Conservation (phyloP, 2,797 vertebrate species). For the Pelobates cultripes region DNA sequence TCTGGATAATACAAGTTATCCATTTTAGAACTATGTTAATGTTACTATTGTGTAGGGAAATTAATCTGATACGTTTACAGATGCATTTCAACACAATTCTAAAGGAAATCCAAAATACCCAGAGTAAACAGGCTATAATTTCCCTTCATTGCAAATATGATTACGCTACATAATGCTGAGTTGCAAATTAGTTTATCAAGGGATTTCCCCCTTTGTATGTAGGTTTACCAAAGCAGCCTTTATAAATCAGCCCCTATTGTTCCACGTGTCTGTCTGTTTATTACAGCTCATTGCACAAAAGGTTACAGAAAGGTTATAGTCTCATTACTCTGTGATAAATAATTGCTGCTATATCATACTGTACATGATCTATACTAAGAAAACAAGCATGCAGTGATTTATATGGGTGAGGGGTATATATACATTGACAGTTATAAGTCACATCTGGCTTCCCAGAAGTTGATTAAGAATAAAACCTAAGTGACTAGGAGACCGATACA, state of each 20-base stretch:
- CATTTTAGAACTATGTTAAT: too few relatives aligned
- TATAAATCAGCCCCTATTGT: conserved; percentile 40
- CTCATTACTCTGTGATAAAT: conserved; percentile 14
- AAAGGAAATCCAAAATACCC: too few relatives aligned
- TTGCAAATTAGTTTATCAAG: conserved; percentile 23
- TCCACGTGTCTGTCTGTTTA: conserved; percentile 15
- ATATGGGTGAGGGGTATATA: too few relatives aligned
- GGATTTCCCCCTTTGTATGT: conserved; percentile 29
- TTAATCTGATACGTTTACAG: too few relatives aligned
- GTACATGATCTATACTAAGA: neutral
- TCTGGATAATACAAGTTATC: too few relatives aligned
- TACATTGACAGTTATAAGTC: too few relatives aligned
- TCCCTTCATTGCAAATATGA: neutral
- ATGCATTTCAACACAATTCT: too few relatives aligned
- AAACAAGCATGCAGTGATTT: neutral
- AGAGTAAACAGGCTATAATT: too few relatives aligned
- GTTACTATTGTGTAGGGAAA: too few relatives aligned
- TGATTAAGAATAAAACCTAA: too few relatives aligned
- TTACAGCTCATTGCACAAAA: conserved; percentile 22
- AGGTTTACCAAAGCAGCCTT: conserved; percentile 6
- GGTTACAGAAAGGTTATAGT: conserved; percentile 31
- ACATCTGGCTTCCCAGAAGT: too few relatives aligned
- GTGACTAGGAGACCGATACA: too few relatives aligned
- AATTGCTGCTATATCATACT: neutral
- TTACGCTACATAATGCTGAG: conserved; percentile 20